Evolutionary conservation across 2,797 vertebrate genomes (phyloP).

Genomic region (Alauda arvensis): DNA sequence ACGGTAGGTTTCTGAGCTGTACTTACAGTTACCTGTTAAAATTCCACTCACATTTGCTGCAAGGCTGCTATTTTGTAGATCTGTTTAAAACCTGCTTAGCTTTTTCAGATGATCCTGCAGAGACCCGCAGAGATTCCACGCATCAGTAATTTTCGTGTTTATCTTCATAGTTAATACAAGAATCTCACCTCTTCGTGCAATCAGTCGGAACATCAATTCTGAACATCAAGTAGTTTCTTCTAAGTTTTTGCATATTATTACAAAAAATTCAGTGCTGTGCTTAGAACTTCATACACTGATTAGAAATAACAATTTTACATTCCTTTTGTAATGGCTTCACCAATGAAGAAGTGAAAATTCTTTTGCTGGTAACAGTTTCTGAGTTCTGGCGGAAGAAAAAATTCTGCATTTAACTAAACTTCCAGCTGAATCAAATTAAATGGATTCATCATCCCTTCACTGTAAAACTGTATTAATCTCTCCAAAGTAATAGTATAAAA

Average conservation of each 20-base stretch:
- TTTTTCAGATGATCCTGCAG: neutral
- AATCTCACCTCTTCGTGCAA: neutral
- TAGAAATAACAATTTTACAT: neutral
- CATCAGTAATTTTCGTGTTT: neutral
- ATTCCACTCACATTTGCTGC: neutral
- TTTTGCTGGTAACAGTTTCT: neutral
- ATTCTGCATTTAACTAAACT: neutral
- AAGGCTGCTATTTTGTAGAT: neutral
- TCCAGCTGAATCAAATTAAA: neutral
- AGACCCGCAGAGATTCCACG: neutral
- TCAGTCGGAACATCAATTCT: neutral
- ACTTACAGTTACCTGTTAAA: neutral
- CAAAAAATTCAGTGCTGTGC: neutral
- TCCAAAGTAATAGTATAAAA: neutral
- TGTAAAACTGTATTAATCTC: neutral
- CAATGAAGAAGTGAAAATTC: neutral
- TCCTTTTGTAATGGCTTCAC: neutral
- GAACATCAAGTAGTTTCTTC: neutral
- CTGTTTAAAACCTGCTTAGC: neutral
- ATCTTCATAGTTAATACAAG: neutral
- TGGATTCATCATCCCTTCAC: neutral
- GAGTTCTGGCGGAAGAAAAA: neutral
- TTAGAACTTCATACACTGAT: neutral
- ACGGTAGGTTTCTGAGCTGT: conserved; percentile 70
- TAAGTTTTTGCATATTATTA: neutral